Percentiles rank a stretch among this genome's conserved stretches.
phyloP scores from a whole-genome alignment of 1,140 invertebrate genomes.

The Grapholita molesta region DNA sequence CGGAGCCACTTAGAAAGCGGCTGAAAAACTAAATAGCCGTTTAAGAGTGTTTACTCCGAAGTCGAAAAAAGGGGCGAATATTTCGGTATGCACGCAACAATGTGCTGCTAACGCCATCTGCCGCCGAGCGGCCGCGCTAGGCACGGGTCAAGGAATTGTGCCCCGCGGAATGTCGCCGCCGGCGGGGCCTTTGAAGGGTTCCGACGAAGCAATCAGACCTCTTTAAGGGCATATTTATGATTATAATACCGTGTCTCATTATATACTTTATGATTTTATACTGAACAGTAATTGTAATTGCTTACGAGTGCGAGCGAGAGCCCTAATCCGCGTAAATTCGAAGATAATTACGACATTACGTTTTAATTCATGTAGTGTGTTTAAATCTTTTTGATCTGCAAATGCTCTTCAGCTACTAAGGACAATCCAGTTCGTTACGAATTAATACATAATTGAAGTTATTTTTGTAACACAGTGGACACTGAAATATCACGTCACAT shows the following conservation, averaged over 20 bases:
- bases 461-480: background rate
- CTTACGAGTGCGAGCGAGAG: background rate
- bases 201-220: slow-evolving; percentile 75
- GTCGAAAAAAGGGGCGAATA: slow-evolving; percentile 59
- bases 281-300: slow-evolving; percentile 40
- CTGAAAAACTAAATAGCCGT: slow-evolving; percentile 72
- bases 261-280: slow-evolving; percentile 75
- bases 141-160: slow-evolving; percentile 63
- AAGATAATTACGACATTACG: slow-evolving; percentile 3
- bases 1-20: slow-evolving; percentile 67
- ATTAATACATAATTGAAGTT: too few species aligned
- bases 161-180: slow-evolving; percentile 56
- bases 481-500: background rate
- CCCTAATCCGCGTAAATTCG: slow-evolving; percentile 5
- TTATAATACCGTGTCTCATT: slow-evolving; percentile 75
- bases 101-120: slow-evolving; percentile 69
- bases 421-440: too few species aligned
- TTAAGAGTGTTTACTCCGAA: slow-evolving; percentile 69
- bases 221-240: slow-evolving; percentile 75
- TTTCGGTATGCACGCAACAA: slow-evolving; percentile 54
- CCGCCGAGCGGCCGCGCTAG: slow-evolving; percentile 55
- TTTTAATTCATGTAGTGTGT: slow-evolving; percentile 2
- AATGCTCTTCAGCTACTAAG: background rate
- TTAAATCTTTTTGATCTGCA: background rate
- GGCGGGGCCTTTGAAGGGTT: slow-evolving; percentile 71